These are phyloP conservation scores for Etheostoma spectabile DNA, from an alignment of 2,113 vertebrate genomes.

Conservation along the genomic window DNA sequence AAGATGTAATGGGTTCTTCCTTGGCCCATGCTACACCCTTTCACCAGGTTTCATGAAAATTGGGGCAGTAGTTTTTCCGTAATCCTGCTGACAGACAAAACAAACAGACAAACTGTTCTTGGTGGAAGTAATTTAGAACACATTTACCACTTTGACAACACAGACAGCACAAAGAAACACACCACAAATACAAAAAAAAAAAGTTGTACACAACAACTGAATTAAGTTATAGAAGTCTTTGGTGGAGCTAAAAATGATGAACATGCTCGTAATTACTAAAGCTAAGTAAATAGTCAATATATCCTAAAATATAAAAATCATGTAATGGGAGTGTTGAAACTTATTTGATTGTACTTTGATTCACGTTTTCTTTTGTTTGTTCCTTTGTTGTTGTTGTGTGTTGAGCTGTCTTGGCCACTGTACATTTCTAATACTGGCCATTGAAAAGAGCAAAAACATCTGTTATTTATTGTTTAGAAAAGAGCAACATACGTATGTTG, in stretches of 20 bases:
- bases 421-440: not conserved
- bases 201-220: not conserved
- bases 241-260: not conserved
- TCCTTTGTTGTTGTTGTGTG: too few relatives aligned
- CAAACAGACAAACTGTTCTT: too few relatives aligned
- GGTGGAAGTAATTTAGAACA: not conserved
- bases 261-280: not conserved
- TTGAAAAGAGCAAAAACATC: not conserved
- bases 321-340: not conserved
- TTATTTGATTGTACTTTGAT: not conserved
- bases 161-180: not conserved
- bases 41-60: too few relatives aligned
- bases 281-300: not conserved
- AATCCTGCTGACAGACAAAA: too few relatives aligned
- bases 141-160: not conserved
- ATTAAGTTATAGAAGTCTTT: not conserved
- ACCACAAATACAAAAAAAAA: not conserved
- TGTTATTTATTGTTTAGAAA: not conserved
- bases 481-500: not conserved
- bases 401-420: not conserved
- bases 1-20: too few relatives aligned
- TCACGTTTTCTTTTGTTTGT: not conserved
- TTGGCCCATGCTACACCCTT: too few relatives aligned
- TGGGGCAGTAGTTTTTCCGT: too few relatives aligned
- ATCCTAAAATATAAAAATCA: not conserved